Percentiles rank a stretch among this genome's conserved stretches.
Conservation (phyloP, 2,113 vertebrate genomes). For the Varanus komodoensis region DNA sequence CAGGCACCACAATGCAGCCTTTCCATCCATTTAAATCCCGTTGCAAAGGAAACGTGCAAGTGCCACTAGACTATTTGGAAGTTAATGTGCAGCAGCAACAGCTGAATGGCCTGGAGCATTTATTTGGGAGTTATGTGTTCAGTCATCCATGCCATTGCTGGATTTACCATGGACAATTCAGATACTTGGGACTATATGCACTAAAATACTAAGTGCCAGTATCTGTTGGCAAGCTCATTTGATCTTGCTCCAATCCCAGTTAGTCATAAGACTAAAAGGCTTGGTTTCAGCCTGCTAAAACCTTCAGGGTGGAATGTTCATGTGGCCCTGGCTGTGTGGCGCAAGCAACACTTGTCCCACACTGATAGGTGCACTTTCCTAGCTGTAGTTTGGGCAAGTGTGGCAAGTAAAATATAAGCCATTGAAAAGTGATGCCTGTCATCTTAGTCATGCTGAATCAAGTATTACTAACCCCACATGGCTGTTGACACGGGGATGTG, state of each 20-base stretch:
- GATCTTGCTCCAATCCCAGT: constrained; percentile 36
- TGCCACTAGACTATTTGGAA: background rate
- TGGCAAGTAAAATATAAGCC: background rate
- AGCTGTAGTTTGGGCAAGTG: background rate
- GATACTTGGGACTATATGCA: background rate
- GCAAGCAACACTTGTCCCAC: background rate
- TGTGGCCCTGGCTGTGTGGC: background rate
- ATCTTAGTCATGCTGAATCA: background rate
- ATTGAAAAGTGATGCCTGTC: background rate
- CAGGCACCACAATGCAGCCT: background rate
- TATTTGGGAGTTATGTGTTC: constrained; percentile 36
- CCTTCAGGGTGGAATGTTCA: background rate
- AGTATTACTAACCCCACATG: background rate
- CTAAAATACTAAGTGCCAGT: constrained; percentile 29
- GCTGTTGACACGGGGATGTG: background rate
- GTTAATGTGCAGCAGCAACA: background rate
- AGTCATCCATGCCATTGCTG: constrained; percentile 25
- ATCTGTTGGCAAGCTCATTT: background rate
- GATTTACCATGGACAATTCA: constrained; percentile 40
- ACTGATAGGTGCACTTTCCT: background rate
- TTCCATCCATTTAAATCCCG: background rate
- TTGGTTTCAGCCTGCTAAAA: constrained; percentile 37
- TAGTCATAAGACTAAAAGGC: constrained; percentile 41
- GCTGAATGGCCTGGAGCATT: background rate
- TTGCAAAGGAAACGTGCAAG: background rate